Evolutionary conservation across 2,888 invertebrate genomes (phyloP).

Genomic region (Apamea anceps): DNA sequence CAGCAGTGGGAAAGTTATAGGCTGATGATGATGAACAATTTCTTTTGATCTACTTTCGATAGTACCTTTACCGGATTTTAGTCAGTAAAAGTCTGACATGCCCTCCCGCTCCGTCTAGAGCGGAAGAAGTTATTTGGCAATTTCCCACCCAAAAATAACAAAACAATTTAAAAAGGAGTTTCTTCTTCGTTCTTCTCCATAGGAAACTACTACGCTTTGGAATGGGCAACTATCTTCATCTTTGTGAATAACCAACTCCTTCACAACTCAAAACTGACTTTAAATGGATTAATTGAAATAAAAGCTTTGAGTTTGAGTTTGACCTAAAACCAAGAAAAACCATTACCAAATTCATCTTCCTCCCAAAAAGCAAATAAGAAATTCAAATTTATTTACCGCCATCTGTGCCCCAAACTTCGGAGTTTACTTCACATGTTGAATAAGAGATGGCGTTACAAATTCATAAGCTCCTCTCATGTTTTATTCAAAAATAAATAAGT

Average conservation of each 20-base stretch:
- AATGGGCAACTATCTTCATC: no score
- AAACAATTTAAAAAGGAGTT: neutral
- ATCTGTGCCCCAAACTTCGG: slow-evolving; percentile 43
- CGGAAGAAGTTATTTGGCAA: no score
- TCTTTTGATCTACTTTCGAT: no score
- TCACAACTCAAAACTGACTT: neutral
- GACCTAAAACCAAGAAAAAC: neutral
- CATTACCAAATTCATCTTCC: slow-evolving; percentile 11
- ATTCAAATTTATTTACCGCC: slow-evolving; percentile 51
- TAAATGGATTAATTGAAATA: neutral
- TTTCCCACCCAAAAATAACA: no score
- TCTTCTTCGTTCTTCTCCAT: neutral
- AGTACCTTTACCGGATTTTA: no score
- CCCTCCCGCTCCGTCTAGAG: no score
- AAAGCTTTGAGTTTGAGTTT: neutral
- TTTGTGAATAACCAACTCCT: neutral
- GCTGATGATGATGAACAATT: no score
- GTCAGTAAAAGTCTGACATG: no score
- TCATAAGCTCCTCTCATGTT: slow-evolving; percentile 65
- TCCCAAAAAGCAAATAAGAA: slow-evolving; percentile 9
- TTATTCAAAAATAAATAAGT: slow-evolving; percentile 67
- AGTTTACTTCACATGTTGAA: slow-evolving; percentile 53
- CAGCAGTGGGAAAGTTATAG: no score
- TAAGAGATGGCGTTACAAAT: slow-evolving; percentile 62
- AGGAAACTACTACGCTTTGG: neutral